Conservation (phyloP, 2,113 vertebrate species). For the Thinocorus orbignyianus region DNA sequence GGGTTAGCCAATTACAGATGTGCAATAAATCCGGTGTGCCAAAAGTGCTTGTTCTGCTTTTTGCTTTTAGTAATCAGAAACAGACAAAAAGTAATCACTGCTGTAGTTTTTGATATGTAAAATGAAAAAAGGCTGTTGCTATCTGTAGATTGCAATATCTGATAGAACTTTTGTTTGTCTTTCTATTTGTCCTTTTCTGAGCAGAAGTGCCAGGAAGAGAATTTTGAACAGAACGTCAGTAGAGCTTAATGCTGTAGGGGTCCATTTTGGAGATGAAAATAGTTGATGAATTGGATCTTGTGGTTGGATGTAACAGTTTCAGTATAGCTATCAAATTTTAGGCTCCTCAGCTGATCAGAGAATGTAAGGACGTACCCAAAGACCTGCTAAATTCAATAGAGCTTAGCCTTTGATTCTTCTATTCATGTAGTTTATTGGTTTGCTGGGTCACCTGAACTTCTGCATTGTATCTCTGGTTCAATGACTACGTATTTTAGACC, state of each 20-base stretch:
- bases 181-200: neutral
- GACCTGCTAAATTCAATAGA: neutral
- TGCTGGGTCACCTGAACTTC: neutral
- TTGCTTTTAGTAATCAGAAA: conserved; percentile 20
- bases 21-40: neutral
- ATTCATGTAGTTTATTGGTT: neutral
- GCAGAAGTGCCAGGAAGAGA: neutral
- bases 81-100: conserved; percentile 16
- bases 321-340: neutral
- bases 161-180: neutral
- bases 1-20: conserved; percentile 45
- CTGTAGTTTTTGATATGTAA: conserved; percentile 13
- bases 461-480: neutral
- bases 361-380: neutral
- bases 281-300: neutral
- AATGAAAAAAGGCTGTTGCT: neutral
- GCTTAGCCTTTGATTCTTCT: neutral
- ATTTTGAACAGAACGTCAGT: neutral
- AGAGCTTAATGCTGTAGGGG: neutral
- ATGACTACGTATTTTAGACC: neutral
- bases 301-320: neutral
- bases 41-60: neutral
- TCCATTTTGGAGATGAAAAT: neutral
- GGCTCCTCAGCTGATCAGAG: neutral
- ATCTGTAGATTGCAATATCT: neutral